These are phyloP conservation scores for Rhinolophus sinicus DNA, from an alignment of 2,113 vertebrate genomes.

Conservation along the genomic window DNA sequence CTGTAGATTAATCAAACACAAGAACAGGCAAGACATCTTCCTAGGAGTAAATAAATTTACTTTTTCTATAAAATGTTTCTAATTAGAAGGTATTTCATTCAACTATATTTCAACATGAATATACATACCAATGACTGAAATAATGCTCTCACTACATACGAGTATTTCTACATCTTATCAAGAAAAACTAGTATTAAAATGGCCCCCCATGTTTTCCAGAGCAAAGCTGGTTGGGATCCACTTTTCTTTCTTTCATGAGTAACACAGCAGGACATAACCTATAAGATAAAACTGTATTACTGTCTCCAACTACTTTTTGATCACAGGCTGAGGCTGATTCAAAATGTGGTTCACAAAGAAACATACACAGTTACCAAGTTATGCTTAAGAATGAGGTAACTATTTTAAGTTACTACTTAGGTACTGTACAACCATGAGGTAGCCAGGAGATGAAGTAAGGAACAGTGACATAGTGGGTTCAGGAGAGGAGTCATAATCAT, in stretches of 20 bases:
- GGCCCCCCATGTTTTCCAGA: not conserved
- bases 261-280: not conserved
- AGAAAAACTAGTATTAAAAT: slow-evolving; percentile 28
- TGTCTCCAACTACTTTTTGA: not conserved
- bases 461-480: not conserved
- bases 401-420: not conserved
- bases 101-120: slow-evolving; percentile 52
- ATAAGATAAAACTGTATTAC: not conserved
- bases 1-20: slow-evolving; percentile 33
- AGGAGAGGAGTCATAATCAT: not conserved
- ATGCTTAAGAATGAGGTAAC: not conserved
- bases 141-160: not conserved
- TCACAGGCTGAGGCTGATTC: not conserved
- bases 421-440: not conserved
- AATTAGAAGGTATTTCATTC: slow-evolving; percentile 46
- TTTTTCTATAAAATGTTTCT: slow-evolving; percentile 54
- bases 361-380: not conserved
- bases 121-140: slow-evolving; percentile 53
- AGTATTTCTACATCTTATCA: slow-evolving; percentile 11
- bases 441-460: not conserved
- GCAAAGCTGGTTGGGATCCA: not conserved
- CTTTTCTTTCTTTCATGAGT: not conserved
- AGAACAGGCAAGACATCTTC: not conserved
- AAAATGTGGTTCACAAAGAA: not conserved
- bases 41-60: slow-evolving; percentile 23